Base-by-base conservation (phyloP, 2,888 invertebrate genomes). In the Hyles lineata region DNA sequence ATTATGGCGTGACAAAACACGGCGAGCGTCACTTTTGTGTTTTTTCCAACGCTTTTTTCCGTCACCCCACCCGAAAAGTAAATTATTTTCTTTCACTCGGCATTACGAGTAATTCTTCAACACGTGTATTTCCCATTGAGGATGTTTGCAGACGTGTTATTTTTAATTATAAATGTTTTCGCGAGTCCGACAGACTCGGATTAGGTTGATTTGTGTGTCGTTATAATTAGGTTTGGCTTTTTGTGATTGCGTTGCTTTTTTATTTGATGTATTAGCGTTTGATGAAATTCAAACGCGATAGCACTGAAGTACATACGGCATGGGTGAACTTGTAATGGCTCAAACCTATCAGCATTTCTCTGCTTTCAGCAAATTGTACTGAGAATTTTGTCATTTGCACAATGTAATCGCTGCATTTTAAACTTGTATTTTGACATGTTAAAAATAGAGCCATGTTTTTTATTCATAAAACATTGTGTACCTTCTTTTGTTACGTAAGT, bases 1-100 rank as follows among this genome's bases (percentile, higher is more conserved):
- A 82, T 82, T 80, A 80, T 77, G 82, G 83, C 89, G 87, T 89
- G 90, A 90, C 90, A 87, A 86, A 86, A 90, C 87, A 89, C 85
- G 86, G 82, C 83, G 82, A 82, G 79, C 82, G 82, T 83, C 43
- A 67, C 35, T 72, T 70, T 61, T 70, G 55, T 52, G 21, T 29
- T 32, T 60, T 72, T 72, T 52, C 21, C 21, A n/a, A 32, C 50
- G 61, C 17, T 70, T 52, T 70, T n/a, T 70, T 55, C 55, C 52
- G 32, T n/a, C 55, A 35, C 50, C 67, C 67, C 50, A 50, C 21
- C 23, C 67, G 50, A 67, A 67, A 67, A 67, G 67, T 67, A 50
- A 67, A 67, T 70, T 70, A 58, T 70, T 70, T 70, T 58, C 58
- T 58, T 70, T 58, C 70, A 70, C 21, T 32, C 58, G 21, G 70